A percentile compares a stretch with the other conserved stretches of the same genome.
Evolutionary conservation across 2,888 invertebrate species (phyloP).

Genomic region (Melinaea menophilus): DNA sequence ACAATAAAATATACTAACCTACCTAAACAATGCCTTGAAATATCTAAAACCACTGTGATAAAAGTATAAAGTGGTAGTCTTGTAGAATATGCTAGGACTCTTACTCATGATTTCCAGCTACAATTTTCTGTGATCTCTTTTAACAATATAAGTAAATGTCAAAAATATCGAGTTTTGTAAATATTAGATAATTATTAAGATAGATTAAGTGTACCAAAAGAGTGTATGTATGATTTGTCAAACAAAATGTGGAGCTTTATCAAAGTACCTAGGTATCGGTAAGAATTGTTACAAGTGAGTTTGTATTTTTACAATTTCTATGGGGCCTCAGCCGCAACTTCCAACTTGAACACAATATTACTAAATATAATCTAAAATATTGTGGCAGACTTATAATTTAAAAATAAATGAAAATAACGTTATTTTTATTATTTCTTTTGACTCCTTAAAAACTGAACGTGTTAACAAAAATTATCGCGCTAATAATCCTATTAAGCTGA

Average conservation of each 20-base stretch:
- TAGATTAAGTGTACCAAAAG: slow-evolving; percentile 69
- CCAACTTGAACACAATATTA: slow-evolving; percentile 66
- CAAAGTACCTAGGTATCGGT: slow-evolving; percentile 74
- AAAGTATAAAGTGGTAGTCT: slow-evolving; percentile 71
- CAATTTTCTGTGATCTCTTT: slow-evolving; percentile 80
- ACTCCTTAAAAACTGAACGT: too few species aligned
- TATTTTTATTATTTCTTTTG: slow-evolving; percentile 35
- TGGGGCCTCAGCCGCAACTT: slow-evolving; percentile 59
- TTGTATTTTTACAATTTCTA: slow-evolving; percentile 77
- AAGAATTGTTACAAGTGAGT: slow-evolving; percentile 68
- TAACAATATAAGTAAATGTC: slow-evolving; percentile 71
- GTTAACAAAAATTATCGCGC: too few species aligned
- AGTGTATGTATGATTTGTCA: slow-evolving; percentile 76
- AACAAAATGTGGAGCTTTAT: slow-evolving; percentile 78
- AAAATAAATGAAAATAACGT: slow-evolving; percentile 70
- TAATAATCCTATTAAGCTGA: too few species aligned
- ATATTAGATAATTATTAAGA: slow-evolving; percentile 52
- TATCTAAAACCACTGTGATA: slow-evolving; percentile 72
- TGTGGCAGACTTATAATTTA: slow-evolving; percentile 71
- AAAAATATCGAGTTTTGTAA: slow-evolving; percentile 65
- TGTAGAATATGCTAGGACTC: slow-evolving; percentile 67
- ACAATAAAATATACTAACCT: slow-evolving; percentile 59
- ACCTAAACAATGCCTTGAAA: slow-evolving; percentile 65
- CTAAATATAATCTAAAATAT: slow-evolving; percentile 58
- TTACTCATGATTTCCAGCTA: slow-evolving; percentile 78